Evolutionary conservation across 1,140 invertebrate species (phyloP), one percentile per base, ranked within the genome.

Genomic region (Atopsyche davidsoni): DNA sequence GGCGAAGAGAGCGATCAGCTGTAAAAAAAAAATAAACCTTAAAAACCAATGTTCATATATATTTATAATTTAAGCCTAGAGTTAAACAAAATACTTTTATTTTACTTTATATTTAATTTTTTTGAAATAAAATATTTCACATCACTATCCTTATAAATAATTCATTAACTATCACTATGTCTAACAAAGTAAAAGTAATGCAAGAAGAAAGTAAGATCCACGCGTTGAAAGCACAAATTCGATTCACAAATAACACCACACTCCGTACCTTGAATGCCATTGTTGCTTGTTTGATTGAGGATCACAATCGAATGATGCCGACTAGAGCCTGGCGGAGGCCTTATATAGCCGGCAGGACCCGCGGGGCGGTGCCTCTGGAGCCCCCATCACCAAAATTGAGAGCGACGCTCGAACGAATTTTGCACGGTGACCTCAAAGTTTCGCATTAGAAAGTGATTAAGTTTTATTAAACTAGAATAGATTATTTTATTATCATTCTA

Each of bases 1-100:
- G 46, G 68, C 64, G 59, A 66, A 68, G 42, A 77, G 63, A 11
- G 68, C 58, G 53, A 76, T 56, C 56, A 72, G 63, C 75, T 59
- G 48, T 43, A 59, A 59, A 18, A 10, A 21, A 48, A 42, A 34
- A 17, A 31, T 9, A 31, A 31, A 31, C n/a, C n/a, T n/a, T n/a
- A n/a, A n/a, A n/a, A n/a, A n/a, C n/a, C n/a, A n/a, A n/a, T n/a
- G n/a, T n/a, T n/a, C n/a, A n/a, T n/a, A 2, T 22, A 42, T 3
- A 40, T 31, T 25, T 31, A 31, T 31, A 31, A 31, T 9, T 9
- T n/a, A 31, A 7, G n/a, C n/a, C 7, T 31, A 7, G 25, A 9
- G 7, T 31, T 31, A 31, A 31, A n/a, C 25, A 31, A 7, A 38
- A 38, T 14, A 14, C 6, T 6, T 38, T 38, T 9, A 38, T 38